These are phyloP conservation scores for Aphelocoma coerulescens DNA, from an alignment of 2,113 vertebrate species.

Conservation along the genomic window DNA sequence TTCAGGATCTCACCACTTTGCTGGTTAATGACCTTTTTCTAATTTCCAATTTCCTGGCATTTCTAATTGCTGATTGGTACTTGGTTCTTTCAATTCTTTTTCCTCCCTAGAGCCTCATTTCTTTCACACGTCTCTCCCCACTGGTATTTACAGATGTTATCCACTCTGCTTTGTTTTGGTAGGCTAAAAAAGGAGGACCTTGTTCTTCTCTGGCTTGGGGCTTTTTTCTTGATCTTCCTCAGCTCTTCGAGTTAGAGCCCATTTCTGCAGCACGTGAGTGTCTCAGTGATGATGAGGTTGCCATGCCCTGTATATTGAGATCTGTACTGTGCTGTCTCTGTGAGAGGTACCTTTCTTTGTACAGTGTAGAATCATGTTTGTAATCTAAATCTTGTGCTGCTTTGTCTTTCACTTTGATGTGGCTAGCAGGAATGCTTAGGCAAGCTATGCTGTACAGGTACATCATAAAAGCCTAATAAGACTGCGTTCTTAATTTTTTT, in stretches of 20 bases:
- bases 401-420: background rate
- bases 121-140: background rate
- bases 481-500: background rate
- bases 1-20: background rate
- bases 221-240: background rate
- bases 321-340: background rate
- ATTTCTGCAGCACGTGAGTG: background rate
- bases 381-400: background rate
- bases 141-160: background rate
- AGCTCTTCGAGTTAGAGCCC: background rate
- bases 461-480: background rate
- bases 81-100: constrained; percentile 16
- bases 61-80: constrained; percentile 14
- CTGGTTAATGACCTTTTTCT: background rate
- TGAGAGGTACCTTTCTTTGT: background rate
- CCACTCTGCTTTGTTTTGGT: background rate
- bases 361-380: background rate
- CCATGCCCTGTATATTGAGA: background rate
- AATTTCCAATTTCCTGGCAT: constrained; percentile 24
- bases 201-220: background rate
- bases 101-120: background rate
- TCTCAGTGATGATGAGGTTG: background rate
- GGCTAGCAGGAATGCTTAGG: background rate
- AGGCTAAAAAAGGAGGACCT: background rate
- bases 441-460: background rate